These are phyloP conservation scores for Decapterus maruadsi DNA, from an alignment of 2,797 vertebrate species.

Conservation along the genomic window DNA sequence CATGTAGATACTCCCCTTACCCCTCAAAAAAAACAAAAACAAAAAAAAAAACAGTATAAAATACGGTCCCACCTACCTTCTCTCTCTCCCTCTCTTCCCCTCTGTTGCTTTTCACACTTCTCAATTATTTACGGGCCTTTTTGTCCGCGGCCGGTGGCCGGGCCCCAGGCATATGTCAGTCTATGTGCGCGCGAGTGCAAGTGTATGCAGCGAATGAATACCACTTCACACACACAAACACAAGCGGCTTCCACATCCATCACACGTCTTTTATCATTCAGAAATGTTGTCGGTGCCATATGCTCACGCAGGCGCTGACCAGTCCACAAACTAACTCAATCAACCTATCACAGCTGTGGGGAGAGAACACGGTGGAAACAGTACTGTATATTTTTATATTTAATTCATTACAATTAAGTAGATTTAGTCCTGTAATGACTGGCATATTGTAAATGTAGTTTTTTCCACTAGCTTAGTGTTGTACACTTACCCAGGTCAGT, in stretches of 20 bases:
- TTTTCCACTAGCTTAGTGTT: neutral
- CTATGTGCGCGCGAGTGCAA: slow-evolving; percentile 38
- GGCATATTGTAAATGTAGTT: neutral
- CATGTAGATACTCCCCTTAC: neutral
- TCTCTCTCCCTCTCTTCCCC: slow-evolving; percentile 3
- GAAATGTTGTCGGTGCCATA: slow-evolving; percentile 29
- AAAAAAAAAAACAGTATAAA: neutral
- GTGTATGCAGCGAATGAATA: slow-evolving; percentile 54
- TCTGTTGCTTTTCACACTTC: slow-evolving; percentile 71
- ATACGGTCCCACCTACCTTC: neutral
- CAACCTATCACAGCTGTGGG: slow-evolving; percentile 16
- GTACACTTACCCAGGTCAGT: neutral
- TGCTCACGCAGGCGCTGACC: slow-evolving; percentile 37
- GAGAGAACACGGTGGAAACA: neutral
- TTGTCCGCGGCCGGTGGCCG: slow-evolving; percentile 62
- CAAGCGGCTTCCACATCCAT: slow-evolving; percentile 29
- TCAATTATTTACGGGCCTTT: slow-evolving; percentile 77
- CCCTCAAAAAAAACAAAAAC: slow-evolving; percentile 1
- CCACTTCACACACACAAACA: slow-evolving; percentile 45
- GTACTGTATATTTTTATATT: neutral
- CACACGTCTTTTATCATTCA: slow-evolving; percentile 52
- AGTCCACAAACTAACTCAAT: slow-evolving; percentile 9
- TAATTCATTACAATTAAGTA: neutral
- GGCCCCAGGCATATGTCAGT: slow-evolving; percentile 58
- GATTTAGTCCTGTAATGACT: neutral